Evolutionary conservation across 2,888 invertebrate species (phyloP), one percentile per base, ranked within the genome.

Genomic region (Minunthozetes semirufus): DNA sequence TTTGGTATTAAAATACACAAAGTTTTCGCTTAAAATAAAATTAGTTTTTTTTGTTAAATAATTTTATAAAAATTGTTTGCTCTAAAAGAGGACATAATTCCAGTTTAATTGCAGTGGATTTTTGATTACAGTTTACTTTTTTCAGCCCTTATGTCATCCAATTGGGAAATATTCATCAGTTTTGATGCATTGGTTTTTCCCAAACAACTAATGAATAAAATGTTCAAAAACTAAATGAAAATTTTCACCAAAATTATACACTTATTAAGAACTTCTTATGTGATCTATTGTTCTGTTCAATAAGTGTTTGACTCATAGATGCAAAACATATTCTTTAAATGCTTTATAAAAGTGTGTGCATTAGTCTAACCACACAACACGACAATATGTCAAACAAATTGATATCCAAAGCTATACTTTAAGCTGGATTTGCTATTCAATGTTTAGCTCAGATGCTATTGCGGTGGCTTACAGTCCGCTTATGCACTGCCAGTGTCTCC

Each of bases 381-480:
- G 68, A 68, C 68, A 68, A 68, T 68, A 68, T 68, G 68, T 68
- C 68, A 68, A 68, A 68, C 68, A 68, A 68, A 68, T 68, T 68
- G 68, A 68, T 68, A 68, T 68, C 68, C 68, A 38, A 68, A 42
- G 42, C 68, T 68, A 68, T 42, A 68, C 68, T 68, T 46, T 68
- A 68, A 68, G 68, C 68, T 68, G 68, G 68, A 68, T 68, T 68
- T 68, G 68, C 42, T 29, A 68, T n/a, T 61, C 17, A 4, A 38
- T 42, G 68, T 68, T 68, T 68, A 68, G 68, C 42, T 22, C 42
- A 9, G 42, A 11, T 63, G 63, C 27, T 33, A 63, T 63, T 63
- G 63, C 63, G 33, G 33, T 63, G 27, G 63, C 29, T 63, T 63
- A 63, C 5, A n/a, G 22, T 22, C n/a, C 33, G 61, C 61, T 27